Evolutionary conservation across 2,888 invertebrate species (phyloP).

Genomic region (Tanypteryx hageni): DNA sequence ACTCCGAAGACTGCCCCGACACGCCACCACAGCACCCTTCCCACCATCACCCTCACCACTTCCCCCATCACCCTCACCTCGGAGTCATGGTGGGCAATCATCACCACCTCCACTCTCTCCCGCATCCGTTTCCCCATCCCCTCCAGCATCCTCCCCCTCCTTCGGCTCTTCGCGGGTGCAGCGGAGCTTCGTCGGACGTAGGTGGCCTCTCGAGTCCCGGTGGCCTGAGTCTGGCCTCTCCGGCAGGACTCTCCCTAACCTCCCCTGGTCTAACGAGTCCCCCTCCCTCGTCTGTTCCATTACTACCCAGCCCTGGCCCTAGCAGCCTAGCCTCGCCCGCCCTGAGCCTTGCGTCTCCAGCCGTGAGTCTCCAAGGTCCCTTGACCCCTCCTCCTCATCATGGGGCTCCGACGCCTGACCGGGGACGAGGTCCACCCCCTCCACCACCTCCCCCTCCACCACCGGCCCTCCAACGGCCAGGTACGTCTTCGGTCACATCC

Average conservation of each 20-base stretch:
- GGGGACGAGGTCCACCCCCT: conserved; percentile 69
- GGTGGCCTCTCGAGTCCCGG: conserved; percentile 77
- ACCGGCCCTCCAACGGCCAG: conserved; percentile 63
- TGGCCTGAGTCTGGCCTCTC: conserved; percentile 82
- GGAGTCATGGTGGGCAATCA: conserved; percentile 47
- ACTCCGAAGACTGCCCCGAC: conserved; percentile 77
- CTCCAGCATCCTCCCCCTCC: conserved; percentile 47
- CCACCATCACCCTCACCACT: conserved; percentile 78
- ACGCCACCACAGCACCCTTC: conserved; percentile 43
- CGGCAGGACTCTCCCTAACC: conserved; percentile 84
- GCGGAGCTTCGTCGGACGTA: conserved; percentile 59
- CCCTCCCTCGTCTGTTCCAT: conserved; percentile 81
- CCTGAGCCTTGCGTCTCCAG: conserved; percentile 79
- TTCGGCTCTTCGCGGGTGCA: conserved; percentile 36
- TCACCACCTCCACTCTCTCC: conserved; percentile 38
- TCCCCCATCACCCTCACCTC: conserved; percentile 68
- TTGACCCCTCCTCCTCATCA: conserved; percentile 74
- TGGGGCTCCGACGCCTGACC: conserved; percentile 71
- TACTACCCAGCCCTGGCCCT: conserved; percentile 73
- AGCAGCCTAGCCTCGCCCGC: conserved; percentile 82
- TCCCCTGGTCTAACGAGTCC: conserved; percentile 88
- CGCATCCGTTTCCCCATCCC: conserved; percentile 52
- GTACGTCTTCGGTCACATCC: conserved; percentile 69
- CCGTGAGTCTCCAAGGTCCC: conserved; percentile 76
- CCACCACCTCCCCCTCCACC: conserved; percentile 74